Evolutionary conservation across 2,888 invertebrate genomes (phyloP), one percentile per base, ranked within the genome.

Genomic region (Brenthis ino): DNA sequence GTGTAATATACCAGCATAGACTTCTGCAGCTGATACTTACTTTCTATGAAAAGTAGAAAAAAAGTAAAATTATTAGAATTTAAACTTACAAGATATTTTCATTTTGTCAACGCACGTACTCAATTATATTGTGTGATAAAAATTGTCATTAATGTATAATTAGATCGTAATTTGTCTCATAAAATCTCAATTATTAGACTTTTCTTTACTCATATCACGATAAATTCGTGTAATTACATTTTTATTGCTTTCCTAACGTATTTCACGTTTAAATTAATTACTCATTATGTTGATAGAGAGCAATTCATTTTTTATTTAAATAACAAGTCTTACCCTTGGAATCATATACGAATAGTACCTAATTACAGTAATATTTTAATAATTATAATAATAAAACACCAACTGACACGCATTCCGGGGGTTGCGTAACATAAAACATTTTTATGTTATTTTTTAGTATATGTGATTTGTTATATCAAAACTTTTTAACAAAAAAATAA

Each of bases 31-130:
- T 37, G 6, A 37, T 37, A 0, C 5, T 37, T 20, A 20, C 20
- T 20, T 20, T 20, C 20, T 20, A 20, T 20, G 20, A 20, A 20
- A 20, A 33, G 8, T 16, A 14, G 14, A 47, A 24, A 57, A 57
- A 37, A 47, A 47, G 47, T 12, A 3, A 57, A 57, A 47, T 16
- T 43, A 6, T 50, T 16, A n/a, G 6, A 55, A 16, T 43, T 57
- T 20, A 54, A 58, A 51, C 67, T 67, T 55, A 67, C 67, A 55
- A 56, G 56, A 67, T 50, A 55, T 67, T 61, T 55, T 50, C 61
- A 60, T 61, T 37, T 57, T 3, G 33, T 33, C 24, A 57, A 43
- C 37, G 8, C 50, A 50, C 28, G 50, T 43, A 53, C 55, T 20
- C 33, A 20, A 66, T 60, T 47, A 61, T 50, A 11, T 8, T 3